A percentile compares a stretch with the other conserved stretches of the same genome.
These are phyloP conservation scores for Eilema depressum DNA, from an alignment of 2,888 invertebrate genomes.

Conservation along the genomic window DNA sequence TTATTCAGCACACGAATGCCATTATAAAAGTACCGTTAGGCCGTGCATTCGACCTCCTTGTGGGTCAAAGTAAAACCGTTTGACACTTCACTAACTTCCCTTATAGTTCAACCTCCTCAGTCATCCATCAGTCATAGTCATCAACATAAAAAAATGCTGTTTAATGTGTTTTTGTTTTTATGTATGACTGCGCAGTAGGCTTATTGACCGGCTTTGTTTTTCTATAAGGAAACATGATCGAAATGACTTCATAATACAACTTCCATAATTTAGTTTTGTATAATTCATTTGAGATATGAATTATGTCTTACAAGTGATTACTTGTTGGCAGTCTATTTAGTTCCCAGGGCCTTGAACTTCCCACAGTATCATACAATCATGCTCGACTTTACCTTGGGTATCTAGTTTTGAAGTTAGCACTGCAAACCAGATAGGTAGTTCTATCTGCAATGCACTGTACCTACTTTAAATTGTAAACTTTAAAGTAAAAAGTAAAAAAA, in stretches of 20 bases:
- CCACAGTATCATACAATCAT: no score
- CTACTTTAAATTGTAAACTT: no score
- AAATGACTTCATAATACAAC: background rate
- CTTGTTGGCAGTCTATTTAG: background rate
- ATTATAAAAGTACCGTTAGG: slow-evolving; percentile 75
- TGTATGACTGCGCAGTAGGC: background rate
- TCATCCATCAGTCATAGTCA: slow-evolving; percentile 18
- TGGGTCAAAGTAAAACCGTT: slow-evolving; percentile 61
- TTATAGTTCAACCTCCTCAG: slow-evolving; percentile 24
- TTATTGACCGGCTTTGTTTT: background rate
- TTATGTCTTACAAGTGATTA: slow-evolving; percentile 1
- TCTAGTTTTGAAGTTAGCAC: background rate
- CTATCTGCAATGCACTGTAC: no score
- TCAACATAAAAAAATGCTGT: background rate
- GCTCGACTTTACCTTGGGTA: background rate
- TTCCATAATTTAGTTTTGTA: background rate
- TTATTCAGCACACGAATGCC: slow-evolving; percentile 69
- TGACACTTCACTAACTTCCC: slow-evolving; percentile 49
- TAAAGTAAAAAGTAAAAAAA: no score
- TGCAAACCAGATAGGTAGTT: background rate
- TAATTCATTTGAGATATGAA: background rate
- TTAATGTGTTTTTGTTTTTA: background rate
- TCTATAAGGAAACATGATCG: background rate
- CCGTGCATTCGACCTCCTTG: slow-evolving; percentile 79
- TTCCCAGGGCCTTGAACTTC: slow-evolving; percentile 2